Evolutionary conservation across 1,140 invertebrate species (phyloP).

Genomic region (Drosophila nigrodunni): DNA sequence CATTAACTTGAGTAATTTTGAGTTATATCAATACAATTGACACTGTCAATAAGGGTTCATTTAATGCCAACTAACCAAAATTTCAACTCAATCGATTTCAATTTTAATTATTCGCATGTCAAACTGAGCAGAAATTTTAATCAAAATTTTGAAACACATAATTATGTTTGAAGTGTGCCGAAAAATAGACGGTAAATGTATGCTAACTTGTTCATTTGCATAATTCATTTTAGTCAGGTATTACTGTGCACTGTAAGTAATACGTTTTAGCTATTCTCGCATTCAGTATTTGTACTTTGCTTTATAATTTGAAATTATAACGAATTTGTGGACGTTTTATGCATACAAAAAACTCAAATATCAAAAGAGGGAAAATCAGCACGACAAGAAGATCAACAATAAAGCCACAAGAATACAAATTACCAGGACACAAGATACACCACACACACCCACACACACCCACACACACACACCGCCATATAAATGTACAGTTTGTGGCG

Average conservation of each 20-base stretch:
- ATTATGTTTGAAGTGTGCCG: too few species aligned
- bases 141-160: too few species aligned
- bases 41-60: slow-evolving; percentile 17
- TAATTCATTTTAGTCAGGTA: neutral
- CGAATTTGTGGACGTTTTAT: slow-evolving; percentile 54
- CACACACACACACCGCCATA: slow-evolving; percentile 47
- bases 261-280: neutral
- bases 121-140: too few species aligned
- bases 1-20: slow-evolving; percentile 44
- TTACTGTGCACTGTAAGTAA: neutral
- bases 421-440: slow-evolving; percentile 54
- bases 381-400: slow-evolving; percentile 75
- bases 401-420: slow-evolving; percentile 80
- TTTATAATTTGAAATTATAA: slow-evolving; percentile 55
- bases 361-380: slow-evolving; percentile 42
- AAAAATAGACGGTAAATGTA: too few species aligned
- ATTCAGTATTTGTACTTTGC: slow-evolving; percentile 1
- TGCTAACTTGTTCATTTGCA: neutral
- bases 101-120: neutral
- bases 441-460: slow-evolving; percentile 32
- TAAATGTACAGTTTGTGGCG: slow-evolving; percentile 79
- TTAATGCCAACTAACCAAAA: neutral
- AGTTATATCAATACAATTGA: slow-evolving; percentile 31
- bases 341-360: slow-evolving; percentile 45
- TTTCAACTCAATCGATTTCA: neutral